Conservation (phyloP, 2,113 vertebrate species). For the Thamnophis sirtalis region DNA sequence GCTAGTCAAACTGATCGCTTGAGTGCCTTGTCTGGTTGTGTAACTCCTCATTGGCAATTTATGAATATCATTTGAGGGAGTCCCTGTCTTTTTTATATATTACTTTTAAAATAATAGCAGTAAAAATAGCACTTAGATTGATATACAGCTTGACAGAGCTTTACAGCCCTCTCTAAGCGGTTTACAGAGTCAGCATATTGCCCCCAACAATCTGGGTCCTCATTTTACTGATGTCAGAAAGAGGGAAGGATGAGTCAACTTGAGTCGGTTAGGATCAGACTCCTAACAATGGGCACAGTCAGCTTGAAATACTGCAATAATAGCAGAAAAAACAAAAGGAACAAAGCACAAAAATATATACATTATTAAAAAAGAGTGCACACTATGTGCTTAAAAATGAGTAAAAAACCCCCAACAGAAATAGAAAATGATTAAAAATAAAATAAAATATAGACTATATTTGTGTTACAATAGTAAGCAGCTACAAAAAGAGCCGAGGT, state of each 20-base stretch:
- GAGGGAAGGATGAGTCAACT: too few relatives aligned
- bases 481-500: too few relatives aligned
- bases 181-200: too few relatives aligned
- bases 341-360: not conserved
- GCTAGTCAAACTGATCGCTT: not conserved
- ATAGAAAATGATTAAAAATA: not conserved
- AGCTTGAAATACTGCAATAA: not conserved
- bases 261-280: too few relatives aligned
- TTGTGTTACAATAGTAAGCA: not conserved
- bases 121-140: too few relatives aligned
- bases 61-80: not conserved
- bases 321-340: not conserved
- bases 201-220: too few relatives aligned
- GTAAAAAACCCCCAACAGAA: not conserved
- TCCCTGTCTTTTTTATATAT: conserved; percentile 11
- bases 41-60: conserved; percentile 1
- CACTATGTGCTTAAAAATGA: not conserved
- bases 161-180: too few relatives aligned
- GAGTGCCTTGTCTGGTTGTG: not conserved
- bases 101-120: not conserved
- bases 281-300: too few relatives aligned
- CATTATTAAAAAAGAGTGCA: not conserved
- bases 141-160: too few relatives aligned
- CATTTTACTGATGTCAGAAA: too few relatives aligned
- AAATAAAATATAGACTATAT: not conserved